Conservation (phyloP, 2,888 invertebrate species). For the Eupithecia dodoneata region DNA sequence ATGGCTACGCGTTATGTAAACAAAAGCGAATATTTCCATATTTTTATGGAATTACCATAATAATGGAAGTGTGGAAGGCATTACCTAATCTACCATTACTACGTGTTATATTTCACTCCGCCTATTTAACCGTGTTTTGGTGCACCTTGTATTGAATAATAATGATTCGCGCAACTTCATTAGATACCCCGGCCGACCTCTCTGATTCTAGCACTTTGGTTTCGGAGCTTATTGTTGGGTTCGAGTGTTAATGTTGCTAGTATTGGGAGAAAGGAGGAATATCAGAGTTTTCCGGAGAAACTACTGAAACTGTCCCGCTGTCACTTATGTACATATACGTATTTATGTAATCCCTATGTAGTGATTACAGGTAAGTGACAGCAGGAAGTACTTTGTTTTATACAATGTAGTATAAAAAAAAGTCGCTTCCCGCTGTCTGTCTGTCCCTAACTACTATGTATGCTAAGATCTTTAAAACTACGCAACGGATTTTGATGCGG, state of each 20-base stretch:
- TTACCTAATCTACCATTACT: neutral
- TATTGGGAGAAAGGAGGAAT: neutral
- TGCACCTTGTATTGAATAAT: neutral
- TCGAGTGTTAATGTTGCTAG: neutral
- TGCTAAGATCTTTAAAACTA: too few relatives aligned
- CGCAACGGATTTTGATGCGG: too few relatives aligned
- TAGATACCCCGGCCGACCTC: neutral
- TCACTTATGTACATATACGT: too few relatives aligned
- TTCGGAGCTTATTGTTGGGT: conserved; percentile 4
- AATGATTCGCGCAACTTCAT: neutral
- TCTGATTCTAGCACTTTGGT: neutral
- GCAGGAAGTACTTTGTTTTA: too few relatives aligned
- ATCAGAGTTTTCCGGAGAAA: neutral
- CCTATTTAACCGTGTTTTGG: neutral
- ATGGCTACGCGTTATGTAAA: conserved; percentile 11
- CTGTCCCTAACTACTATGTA: too few relatives aligned
- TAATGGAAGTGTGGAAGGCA: conserved; percentile 21
- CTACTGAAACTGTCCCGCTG: too few relatives aligned
- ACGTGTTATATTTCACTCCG: neutral
- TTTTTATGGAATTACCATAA: conserved; percentile 27
- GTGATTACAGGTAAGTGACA: too few relatives aligned
- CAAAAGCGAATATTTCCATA: conserved; percentile 21
- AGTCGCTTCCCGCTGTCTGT: too few relatives aligned
- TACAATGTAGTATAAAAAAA: too few relatives aligned
- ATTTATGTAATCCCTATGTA: too few relatives aligned